Evolutionary conservation across 2,797 vertebrate species (phyloP), one percentile per base, ranked within the genome.

Genomic region (Leptodactylus fallax): DNA sequence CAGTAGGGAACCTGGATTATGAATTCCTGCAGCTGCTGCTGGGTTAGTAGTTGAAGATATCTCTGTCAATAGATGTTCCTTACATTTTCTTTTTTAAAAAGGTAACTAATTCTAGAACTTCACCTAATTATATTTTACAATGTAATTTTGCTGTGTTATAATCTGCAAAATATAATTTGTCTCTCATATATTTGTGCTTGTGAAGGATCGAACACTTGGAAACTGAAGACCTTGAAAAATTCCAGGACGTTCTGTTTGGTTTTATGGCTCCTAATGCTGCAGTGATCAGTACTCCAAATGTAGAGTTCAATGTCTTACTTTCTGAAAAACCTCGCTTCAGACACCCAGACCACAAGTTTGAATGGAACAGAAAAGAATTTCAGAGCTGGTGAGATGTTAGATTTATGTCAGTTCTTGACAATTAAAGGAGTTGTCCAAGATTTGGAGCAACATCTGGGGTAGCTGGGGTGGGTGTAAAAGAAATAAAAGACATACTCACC

Each of bases 221-320:
- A 60, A 91, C 94, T 21, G 83, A 91, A 1, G 96, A 97, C 49
- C 91, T 99, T 85, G 92, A 95, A 90, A 92, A 83, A 80, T 98
- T 99, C 93, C 96, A 97, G 7, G 94, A 97, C 81, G 96, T 97
- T 36, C 92, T 99, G 47, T 99, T 99, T 92, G 97, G 97, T 81
- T 97, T 96, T 93, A 96, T 99, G 96, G 92, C 93, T 87, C 98
- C 98, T 17, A 83, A 79, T 4, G 90, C 93, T 0, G 94, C 96
- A 9, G 95, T 99, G 78, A 91, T 99, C 92, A 99, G 95, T 92
- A 99, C 97, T 77, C 98, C 98, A 12, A 99, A 99, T 92, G 95
- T 92, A 0, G 98, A 99, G 56, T 99, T 96, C 92, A 99, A 99
- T 90, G 90, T 92, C 11, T 92, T 98, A 61, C 90, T 99, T 51